Evolutionary conservation across 2,888 invertebrate species (phyloP), one percentile per base, ranked within the genome.

Genomic region (Dryobotodes eremita): DNA sequence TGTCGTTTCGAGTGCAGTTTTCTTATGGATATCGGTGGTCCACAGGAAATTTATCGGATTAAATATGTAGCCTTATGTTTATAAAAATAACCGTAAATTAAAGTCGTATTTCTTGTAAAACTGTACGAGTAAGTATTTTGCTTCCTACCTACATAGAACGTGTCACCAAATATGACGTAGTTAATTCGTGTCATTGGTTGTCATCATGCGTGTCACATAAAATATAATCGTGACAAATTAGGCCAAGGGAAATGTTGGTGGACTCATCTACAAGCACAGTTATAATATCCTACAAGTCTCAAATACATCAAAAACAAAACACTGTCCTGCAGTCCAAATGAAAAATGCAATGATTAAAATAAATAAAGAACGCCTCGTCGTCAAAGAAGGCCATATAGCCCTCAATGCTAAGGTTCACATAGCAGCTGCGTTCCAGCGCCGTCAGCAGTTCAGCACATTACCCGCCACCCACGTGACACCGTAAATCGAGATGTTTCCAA

Each of bases 381-480:
- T 48, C 42, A 53, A 76, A 82, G 69, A 76, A 83, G 82, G 70
- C 68, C 46, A 7, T 64, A 59, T 55, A 75, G 15, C 50, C 74
- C 61, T 83, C 92, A 90, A 91, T 86, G 86, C 86, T 87, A 81
- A 88, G 90, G 91, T 91, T 91, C 90, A 90, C 91, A 90, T 71
- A 59, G 87, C 90, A 88, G 86, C 89, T 89, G 91, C 87, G 91
- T 90, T 89, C 87, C 89, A 68, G 68, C 71, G n/a, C 59, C 46
- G 92, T 95, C 94, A 95, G 94, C 94, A 94, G n/a, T 92, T 95
- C 94, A 95, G 94, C 94, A 94, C 93, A 94, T 94, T 94, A 93
- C 89, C 36, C 87, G 90, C 90, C 88, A 87, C 89, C 89, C 90
- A 92, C 91, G 91, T 93, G 91, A 92, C 92, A 94, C 92, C 93